Conservation (phyloP, 2,797 vertebrate species). For the Mormyrops boulengeri region DNA sequence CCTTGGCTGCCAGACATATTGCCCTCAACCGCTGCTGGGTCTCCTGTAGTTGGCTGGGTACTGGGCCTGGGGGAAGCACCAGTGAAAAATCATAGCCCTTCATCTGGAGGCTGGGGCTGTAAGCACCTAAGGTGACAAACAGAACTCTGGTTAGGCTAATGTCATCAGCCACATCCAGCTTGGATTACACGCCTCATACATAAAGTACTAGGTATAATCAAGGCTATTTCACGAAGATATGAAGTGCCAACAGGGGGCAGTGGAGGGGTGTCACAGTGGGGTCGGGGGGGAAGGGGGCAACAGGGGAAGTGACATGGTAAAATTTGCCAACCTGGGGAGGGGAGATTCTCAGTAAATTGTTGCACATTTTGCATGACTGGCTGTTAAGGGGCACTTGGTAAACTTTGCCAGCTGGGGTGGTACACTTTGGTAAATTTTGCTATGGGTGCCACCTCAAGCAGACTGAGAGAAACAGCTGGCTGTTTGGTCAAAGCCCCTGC, state of each 20-base stretch:
- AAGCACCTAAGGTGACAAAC: slow-evolving; percentile 21
- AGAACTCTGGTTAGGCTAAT: neutral
- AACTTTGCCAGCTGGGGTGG: neutral
- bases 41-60: slow-evolving; percentile 42
- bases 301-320: neutral
- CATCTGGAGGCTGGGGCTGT: slow-evolving; percentile 49
- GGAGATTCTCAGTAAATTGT: neutral
- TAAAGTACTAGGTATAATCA: neutral
- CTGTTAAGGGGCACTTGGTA: neutral
- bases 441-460: neutral
- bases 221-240: neutral
- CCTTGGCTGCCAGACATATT: slow-evolving; percentile 50
- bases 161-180: neutral
- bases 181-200: neutral
- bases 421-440: neutral
- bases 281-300: neutral
- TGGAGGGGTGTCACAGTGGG: neutral
- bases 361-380: neutral
- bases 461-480: neutral
- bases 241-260: neutral
- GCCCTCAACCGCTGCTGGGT: slow-evolving; percentile 50
- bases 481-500: neutral
- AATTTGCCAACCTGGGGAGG: neutral
- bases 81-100: slow-evolving; percentile 65
- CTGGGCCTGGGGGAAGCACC: slow-evolving; percentile 29